phyloP scores from a whole-genome alignment of 2,113 vertebrate species.

The Herpailurus yagouaroundi region DNA sequence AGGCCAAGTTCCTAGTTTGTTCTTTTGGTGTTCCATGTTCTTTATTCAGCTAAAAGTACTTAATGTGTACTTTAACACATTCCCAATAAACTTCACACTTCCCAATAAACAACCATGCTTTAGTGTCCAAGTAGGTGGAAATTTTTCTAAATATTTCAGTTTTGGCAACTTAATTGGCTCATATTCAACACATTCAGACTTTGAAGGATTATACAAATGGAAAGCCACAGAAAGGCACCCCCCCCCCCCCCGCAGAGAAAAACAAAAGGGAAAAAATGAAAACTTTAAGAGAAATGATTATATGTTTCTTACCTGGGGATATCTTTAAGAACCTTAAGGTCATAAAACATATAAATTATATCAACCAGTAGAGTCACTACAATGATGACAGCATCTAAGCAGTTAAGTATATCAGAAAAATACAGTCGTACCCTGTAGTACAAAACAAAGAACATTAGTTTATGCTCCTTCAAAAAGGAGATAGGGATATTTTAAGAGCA shows the following conservation, averaged over 20 bases:
- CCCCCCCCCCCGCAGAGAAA: neutral
- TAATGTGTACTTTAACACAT: too few species aligned
- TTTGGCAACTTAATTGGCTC: neutral
- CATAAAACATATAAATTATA: constrained; percentile 87
- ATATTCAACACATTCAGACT: neutral
- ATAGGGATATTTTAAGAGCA: constrained; percentile 11
- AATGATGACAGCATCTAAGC: constrained; percentile 90
- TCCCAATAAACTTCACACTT: too few species aligned
- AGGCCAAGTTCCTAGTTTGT: neutral
- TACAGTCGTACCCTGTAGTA: constrained; percentile 90
- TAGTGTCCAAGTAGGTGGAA: constrained; percentile 4
- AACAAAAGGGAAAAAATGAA: neutral
- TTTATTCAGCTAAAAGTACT: neutral
- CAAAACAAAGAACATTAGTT: constrained; percentile 37
- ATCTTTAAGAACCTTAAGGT: constrained; percentile 82
- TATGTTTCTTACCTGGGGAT: constrained; percentile 90
- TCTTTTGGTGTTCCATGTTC: neutral
- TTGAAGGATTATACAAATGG: neutral
- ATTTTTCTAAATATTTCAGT: neutral
- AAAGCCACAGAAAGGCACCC: neutral
- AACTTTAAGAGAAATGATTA: neutral
- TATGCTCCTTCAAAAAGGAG: neutral
- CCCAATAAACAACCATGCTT: neutral
- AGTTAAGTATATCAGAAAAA: constrained; percentile 92
- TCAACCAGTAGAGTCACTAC: constrained; percentile 89